phyloP scores from a whole-genome alignment of 2,888 invertebrate species.

The Tiliacea citrago region DNA sequence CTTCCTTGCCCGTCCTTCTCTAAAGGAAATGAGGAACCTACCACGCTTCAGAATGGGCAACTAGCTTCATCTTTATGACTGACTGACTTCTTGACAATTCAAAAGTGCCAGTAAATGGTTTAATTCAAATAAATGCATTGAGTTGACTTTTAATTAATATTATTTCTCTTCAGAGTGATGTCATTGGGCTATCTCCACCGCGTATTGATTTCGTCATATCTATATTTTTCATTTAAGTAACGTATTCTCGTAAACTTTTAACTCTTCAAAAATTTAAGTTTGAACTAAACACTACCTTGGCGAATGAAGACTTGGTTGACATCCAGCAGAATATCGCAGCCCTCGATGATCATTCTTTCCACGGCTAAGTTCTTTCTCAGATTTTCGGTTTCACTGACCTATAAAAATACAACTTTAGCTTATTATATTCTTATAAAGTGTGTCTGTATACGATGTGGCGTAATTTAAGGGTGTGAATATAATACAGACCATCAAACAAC shows the following conservation, averaged over 20 bases:
- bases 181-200: background rate
- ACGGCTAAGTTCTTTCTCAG: constrained; percentile 97
- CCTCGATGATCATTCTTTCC: constrained; percentile 98
- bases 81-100: background rate
- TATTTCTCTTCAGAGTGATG: background rate
- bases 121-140: background rate
- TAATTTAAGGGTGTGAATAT: too few species aligned
- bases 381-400: constrained; percentile 97
- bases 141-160: background rate
- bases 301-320: constrained; percentile 98
- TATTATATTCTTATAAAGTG: background rate
- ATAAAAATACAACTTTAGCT: background rate
- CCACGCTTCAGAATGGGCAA: background rate
- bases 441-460: too few species aligned
- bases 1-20: background rate
- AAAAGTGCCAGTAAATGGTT: background rate
- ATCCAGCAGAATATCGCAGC: constrained; percentile 97
- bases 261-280: background rate
- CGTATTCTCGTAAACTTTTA: background rate
- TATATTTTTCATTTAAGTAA: background rate
- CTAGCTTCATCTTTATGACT: background rate
- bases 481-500: too few species aligned
- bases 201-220: background rate
- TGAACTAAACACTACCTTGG: constrained; percentile 92
- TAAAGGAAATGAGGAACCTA: background rate